Evolutionary conservation across 2,113 vertebrate species (phyloP).

Genomic region (Rhinoptilus africanus): DNA sequence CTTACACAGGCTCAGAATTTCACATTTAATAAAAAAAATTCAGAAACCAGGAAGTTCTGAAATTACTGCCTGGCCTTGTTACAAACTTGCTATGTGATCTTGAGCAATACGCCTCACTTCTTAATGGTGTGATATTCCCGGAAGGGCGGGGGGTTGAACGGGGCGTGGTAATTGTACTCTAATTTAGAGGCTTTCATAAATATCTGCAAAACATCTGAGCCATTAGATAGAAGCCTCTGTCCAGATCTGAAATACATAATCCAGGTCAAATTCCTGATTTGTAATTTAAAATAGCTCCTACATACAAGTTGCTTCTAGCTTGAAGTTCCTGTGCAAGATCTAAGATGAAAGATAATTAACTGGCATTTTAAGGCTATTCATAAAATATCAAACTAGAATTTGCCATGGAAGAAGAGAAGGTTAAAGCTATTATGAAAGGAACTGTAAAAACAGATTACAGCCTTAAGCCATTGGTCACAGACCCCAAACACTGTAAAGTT

Average conservation of each 20-base stretch:
- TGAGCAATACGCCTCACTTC: not conserved
- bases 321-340: not conserved
- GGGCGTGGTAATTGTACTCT: not conserved
- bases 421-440: not conserved
- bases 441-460: not conserved
- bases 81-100: not conserved
- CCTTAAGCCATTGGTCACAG: not conserved
- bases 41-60: not conserved
- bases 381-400: slow-evolving; percentile 4
- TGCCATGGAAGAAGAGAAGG: not conserved
- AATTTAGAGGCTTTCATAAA: not conserved
- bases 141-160: not conserved
- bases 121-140: not conserved
- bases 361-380: slow-evolving; percentile 20
- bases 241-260: not conserved
- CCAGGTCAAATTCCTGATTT: not conserved
- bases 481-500: not conserved
- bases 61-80: not conserved
- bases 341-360: not conserved
- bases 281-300: not conserved
- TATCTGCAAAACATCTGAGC: not conserved
- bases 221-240: not conserved
- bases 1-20: not conserved
- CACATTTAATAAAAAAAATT: not conserved
- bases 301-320: not conserved